Evolutionary conservation across 2,888 invertebrate genomes (phyloP), one percentile per base, ranked within the genome.

Genomic region (Sesamia inferens): DNA sequence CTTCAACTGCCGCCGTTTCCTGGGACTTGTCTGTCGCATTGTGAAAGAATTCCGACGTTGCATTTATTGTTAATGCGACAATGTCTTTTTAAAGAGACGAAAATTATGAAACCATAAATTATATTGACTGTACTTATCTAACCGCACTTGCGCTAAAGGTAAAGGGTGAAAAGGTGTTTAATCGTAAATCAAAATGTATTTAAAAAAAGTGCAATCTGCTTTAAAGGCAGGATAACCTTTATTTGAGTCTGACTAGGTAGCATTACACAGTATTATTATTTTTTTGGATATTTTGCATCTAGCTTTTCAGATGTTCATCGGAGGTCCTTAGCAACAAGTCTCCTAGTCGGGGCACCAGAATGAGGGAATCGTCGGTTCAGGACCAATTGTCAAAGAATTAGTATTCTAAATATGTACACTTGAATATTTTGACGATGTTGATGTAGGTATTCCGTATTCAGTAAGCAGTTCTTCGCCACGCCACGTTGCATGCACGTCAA

Each of bases 21-120:
- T 90, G 88, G 87, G 88, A 90, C 84, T 86, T 78, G 73, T 24
- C 75, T 83, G 85, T 80, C 82, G 86, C 83, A 87, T 90, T 90
- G 88, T 89, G 89, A 89, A 91, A 88, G 82, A 79, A 88, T 85
- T 79, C 85, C 84, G 81, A 82, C 87, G 82, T 80, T 86, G 83
- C 85, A 81, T 85, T 31, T 88, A 84, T 85, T 86, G 84, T 84
- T 81, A 73, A 61, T 73, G 81, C 76, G 81, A 86, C 86, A 87
- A 84, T 82, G 76, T 82, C 70, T 84, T 79, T 69, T 74, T 76
- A 76, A 77, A 78, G 54, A 48, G 47, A 51, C 74, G 22, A 68
- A 83, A 71, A 81, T 74, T 75, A 71, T 82, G 63, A 79, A 59
- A 42, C 57, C 61, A 71, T 78, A 54, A 61, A 44, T 75, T 42